Evolutionary conservation across 2,113 vertebrate genomes (phyloP).

Genomic region (Monarcha castaneiventris): DNA sequence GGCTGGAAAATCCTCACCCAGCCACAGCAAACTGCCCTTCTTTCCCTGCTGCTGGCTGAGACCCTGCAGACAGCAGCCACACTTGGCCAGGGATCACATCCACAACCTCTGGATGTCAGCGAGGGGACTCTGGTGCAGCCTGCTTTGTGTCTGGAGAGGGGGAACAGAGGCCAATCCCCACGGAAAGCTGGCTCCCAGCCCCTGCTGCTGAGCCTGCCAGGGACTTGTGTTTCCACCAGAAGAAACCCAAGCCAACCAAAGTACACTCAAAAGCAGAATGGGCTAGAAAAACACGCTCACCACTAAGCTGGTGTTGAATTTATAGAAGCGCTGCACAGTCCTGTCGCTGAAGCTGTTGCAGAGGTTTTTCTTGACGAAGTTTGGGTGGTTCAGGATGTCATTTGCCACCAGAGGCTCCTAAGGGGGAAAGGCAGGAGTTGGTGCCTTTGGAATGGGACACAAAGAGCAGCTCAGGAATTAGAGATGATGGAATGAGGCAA

Average conservation of each 20-base stretch:
- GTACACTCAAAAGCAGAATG: background rate
- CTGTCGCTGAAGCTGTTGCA: conserved; percentile 99
- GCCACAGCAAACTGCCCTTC: accelerated
- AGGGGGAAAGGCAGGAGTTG: background rate
- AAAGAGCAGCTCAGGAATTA: background rate
- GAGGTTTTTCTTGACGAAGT: conserved; percentile 98
- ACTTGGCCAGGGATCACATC: background rate
- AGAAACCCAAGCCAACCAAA: conserved; percentile 5
- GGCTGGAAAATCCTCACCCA: background rate
- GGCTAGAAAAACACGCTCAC: conserved; percentile 64
- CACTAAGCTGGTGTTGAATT: conserved; percentile 95
- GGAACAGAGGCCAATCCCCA: background rate
- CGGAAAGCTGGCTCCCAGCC: background rate
- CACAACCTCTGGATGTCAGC: background rate
- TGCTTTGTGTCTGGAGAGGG: background rate
- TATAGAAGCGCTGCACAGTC: conserved; percentile 97
- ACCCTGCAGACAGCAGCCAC: background rate
- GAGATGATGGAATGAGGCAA: accelerated
- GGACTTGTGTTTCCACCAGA: background rate
- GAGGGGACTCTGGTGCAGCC: background rate
- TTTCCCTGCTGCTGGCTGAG: background rate
- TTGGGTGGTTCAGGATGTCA: conserved; percentile 97
- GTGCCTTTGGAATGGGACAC: background rate
- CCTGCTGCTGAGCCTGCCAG: background rate
- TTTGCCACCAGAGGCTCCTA: conserved; percentile 97